These are phyloP conservation scores for Drosophila baimaii DNA, from an alignment of 1,140 invertebrate species.

Conservation along the genomic window DNA sequence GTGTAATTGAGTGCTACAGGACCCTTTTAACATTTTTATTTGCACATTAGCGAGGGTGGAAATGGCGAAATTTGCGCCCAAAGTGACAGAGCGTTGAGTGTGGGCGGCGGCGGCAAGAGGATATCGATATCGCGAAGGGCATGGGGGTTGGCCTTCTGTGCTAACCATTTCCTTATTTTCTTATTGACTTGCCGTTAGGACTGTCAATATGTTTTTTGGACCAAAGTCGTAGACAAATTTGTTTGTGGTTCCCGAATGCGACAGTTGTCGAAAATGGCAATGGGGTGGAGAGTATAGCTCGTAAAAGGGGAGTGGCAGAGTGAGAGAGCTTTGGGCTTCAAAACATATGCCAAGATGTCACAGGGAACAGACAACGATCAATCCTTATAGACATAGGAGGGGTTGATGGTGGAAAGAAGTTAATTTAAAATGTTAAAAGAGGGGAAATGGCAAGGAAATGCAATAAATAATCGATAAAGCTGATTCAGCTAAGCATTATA, in stretches of 20 bases:
- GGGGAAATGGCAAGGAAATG: not conserved
- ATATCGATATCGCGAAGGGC: not conserved
- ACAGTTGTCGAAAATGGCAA: slow-evolving; percentile 51
- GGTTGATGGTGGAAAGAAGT: not conserved
- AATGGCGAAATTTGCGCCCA: slow-evolving; percentile 81
- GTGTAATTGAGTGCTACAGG: slow-evolving; percentile 84
- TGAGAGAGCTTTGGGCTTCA: slow-evolving; percentile 5
- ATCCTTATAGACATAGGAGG: slow-evolving; percentile 24
- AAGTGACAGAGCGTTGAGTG: slow-evolving; percentile 81
- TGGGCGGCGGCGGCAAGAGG: slow-evolving; percentile 56
- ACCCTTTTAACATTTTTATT: slow-evolving; percentile 84
- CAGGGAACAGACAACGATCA: slow-evolving; percentile 18
- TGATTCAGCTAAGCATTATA: not conserved
- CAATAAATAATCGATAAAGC: not conserved
- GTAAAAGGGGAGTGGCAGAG: slow-evolving; percentile 17
- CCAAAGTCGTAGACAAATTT: slow-evolving; percentile 79
- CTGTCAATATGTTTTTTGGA: slow-evolving; percentile 70
- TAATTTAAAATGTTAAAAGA: slow-evolving; percentile 7
- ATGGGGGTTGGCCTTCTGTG: slow-evolving; percentile 6
- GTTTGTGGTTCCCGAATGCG: slow-evolving; percentile 74
- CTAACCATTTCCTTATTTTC: slow-evolving; percentile 48
- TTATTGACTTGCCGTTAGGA: slow-evolving; percentile 70
- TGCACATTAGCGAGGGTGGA: slow-evolving; percentile 84
- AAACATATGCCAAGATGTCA: slow-evolving; percentile 60
- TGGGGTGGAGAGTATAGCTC: not conserved